phyloP scores from a whole-genome alignment of 2,113 vertebrate genomes.

The Notothenia coriiceps region DNA sequence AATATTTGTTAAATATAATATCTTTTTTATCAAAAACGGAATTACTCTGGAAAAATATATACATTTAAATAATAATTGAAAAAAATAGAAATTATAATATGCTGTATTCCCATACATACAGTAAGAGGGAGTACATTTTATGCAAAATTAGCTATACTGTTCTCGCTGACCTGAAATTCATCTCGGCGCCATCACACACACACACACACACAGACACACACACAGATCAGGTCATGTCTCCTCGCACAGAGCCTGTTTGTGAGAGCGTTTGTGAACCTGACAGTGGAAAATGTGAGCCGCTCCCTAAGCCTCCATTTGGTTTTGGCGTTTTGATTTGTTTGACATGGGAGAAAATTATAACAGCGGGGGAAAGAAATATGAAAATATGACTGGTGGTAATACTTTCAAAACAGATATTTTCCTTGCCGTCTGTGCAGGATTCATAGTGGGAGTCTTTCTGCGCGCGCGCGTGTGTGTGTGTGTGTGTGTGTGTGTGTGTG shows the following conservation, averaged over 20 bases:
- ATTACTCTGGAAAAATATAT: background rate
- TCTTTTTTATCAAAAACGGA: background rate
- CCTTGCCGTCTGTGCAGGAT: constrained; percentile 67
- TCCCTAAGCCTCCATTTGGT: constrained; percentile 72
- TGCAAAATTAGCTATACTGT: constrained; percentile 1
- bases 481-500: constrained; percentile 19
- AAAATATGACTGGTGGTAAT: constrained; percentile 79
- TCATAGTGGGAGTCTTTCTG: constrained; percentile 30
- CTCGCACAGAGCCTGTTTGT: constrained; percentile 75
- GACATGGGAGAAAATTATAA: constrained; percentile 81
- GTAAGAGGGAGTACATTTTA: background rate
- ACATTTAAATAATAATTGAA: no score
- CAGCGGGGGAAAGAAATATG: constrained; percentile 76
- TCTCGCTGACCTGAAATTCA: constrained; percentile 25
- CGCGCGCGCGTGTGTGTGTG: constrained; percentile 18
- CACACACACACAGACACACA: constrained; percentile 10
- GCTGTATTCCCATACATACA: background rate
- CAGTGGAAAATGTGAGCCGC: constrained; percentile 80
- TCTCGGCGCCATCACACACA: background rate
- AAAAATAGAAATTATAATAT: background rate
- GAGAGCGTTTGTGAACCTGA: constrained; percentile 71
- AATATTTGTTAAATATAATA: background rate
- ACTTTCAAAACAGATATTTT: constrained; percentile 76
- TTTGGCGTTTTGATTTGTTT: constrained; percentile 80
- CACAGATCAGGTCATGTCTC: constrained; percentile 62